Evolutionary conservation across 2,888 invertebrate species (phyloP).

Genomic region (Nipponacmea schrenckii): DNA sequence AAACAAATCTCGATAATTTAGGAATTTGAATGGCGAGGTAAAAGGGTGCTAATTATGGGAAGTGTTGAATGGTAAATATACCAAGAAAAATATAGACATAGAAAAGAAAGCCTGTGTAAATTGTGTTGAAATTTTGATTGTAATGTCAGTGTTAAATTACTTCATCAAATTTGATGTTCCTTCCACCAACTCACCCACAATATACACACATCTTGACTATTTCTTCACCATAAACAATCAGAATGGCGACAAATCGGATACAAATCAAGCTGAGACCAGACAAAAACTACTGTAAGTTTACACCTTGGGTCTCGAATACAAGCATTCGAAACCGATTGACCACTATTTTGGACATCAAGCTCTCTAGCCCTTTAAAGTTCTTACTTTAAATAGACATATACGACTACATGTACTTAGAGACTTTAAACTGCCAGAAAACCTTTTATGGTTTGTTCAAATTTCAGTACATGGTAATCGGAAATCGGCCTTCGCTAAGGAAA

Average conservation of each 20-base stretch:
- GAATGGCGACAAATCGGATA: neutral
- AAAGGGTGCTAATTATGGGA: constrained; percentile 5
- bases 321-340: too few relatives aligned
- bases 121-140: neutral
- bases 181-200: neutral
- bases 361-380: too few relatives aligned
- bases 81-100: constrained; percentile 2
- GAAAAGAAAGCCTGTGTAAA: neutral
- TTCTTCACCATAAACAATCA: neutral
- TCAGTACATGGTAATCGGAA: too few relatives aligned
- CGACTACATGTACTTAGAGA: too few relatives aligned
- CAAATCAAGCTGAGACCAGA: neutral
- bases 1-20: neutral
- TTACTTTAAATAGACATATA: too few relatives aligned
- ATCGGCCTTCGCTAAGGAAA: too few relatives aligned
- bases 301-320: too few relatives aligned
- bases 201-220: neutral
- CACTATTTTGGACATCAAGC: too few relatives aligned
- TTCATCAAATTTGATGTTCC: constrained; percentile 1
- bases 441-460: too few relatives aligned
- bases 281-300: too few relatives aligned
- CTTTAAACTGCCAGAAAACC: too few relatives aligned
- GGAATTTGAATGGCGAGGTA: neutral
- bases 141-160: constrained; percentile 4
- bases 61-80: constrained; percentile 1